Evolutionary conservation across 2,113 vertebrate species (phyloP), one percentile per base, ranked within the genome.

Genomic region (Bagarius yarrelli): DNA sequence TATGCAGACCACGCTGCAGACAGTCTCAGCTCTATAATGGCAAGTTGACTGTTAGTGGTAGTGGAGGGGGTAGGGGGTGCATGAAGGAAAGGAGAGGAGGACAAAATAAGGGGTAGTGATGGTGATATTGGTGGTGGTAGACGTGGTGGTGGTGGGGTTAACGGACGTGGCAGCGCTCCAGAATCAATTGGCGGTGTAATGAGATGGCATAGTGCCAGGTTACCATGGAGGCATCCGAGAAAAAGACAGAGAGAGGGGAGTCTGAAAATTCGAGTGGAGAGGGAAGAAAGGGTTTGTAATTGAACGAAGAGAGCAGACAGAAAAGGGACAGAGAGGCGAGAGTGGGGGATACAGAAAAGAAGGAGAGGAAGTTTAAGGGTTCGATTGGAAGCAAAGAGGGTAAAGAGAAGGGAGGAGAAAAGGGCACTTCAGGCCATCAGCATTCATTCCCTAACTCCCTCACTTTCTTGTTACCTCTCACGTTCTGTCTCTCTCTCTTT

Each of bases 101-200:
- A 75, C 34, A 83, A 30, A 56, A 79, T 79, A 83, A 47, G 69
- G 69, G 53, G 79, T 86, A 66, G 52, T 52, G 83, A 86, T 64
- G 63, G 70, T 47, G 23, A 36, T 59, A 59, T 21, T 60, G 80
- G 44, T 83, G 40, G 66, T 81, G 81, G 81, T 47, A 47, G 44
- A 47, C 9, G 44, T 57, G 76, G 60, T 81, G 84, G 72, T 66
- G 52, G 84, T 86, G 88, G 69, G 87, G 87, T 86, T 80, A 89
- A 89, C 89, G 91, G 91, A 93, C 89, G 87, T 93, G 93, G 93
- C 92, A 86, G 88, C 88, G 90, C 89, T 90, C 92, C 91, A 93
- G 90, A 94, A 93, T 94, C 93, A 93, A 94, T 93, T 93, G 92
- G 90, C 91, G 90, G 91, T 94, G 93, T 93, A 93, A 94, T 94